Percentiles rank a stretch among this genome's conserved stretches.
These are phyloP conservation scores for Leptinotarsa undecemlineata DNA, from an alignment of 1,140 invertebrate species.

Conservation along the genomic window DNA sequence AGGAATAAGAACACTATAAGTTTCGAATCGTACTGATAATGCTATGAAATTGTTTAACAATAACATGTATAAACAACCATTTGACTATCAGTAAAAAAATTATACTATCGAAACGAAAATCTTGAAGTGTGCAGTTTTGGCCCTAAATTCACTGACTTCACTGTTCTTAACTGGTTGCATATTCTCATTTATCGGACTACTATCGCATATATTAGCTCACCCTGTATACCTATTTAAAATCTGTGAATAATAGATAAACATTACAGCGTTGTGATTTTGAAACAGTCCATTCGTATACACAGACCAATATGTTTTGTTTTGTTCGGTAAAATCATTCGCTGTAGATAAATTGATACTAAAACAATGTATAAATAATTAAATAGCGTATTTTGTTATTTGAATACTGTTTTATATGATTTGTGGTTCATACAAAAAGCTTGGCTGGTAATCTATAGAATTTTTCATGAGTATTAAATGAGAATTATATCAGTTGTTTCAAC, in stretches of 20 bases:
- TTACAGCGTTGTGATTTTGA: slow-evolving; percentile 38
- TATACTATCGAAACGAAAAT: no score
- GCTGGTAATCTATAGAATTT: neutral
- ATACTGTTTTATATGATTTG: slow-evolving; percentile 7
- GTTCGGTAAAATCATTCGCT: slow-evolving; percentile 29
- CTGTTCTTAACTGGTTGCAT: no score
- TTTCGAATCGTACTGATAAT: no score
- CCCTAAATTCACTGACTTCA: no score
- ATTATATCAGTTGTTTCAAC: neutral
- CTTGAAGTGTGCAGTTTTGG: no score
- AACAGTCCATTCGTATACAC: slow-evolving; percentile 36
- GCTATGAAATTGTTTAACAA: no score
- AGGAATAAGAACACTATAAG: no score
- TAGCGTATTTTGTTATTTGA: neutral
- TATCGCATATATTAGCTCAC: neutral
- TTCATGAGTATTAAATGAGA: neutral
- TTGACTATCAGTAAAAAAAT: no score
- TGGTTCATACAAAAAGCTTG: neutral
- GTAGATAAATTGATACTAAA: slow-evolving; percentile 20
- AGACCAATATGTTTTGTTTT: slow-evolving; percentile 39
- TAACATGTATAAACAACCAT: no score
- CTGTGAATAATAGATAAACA: slow-evolving; percentile 38
- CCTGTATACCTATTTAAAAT: slow-evolving; percentile 22
- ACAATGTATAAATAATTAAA: slow-evolving; percentile 25
- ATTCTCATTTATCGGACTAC: no score